Conservation (phyloP, 2,113 vertebrate genomes). For the Hyperopisus bebe region DNA sequence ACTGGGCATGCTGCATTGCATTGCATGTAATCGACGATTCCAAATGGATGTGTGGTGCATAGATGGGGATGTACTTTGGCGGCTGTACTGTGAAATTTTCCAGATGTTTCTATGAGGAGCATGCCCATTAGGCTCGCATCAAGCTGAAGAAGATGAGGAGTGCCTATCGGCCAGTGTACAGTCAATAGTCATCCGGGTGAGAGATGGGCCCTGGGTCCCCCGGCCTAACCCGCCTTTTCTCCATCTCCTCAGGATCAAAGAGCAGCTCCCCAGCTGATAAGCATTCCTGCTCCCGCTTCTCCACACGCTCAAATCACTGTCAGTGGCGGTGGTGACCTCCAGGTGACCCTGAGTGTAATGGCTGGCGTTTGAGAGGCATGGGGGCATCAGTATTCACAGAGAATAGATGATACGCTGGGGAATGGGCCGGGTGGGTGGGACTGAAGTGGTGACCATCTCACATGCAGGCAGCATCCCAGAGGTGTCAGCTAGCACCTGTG, state of each 20-base stretch:
- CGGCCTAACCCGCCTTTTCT: conserved; percentile 15
- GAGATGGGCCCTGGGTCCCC: conserved; percentile 33
- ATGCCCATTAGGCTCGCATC: background rate
- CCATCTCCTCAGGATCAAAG: conserved; percentile 18
- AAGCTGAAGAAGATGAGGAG: conserved; percentile 9
- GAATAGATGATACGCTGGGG: background rate
- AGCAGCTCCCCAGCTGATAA: background rate
- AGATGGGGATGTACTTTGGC: conserved; percentile 17
- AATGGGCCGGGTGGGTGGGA: background rate
- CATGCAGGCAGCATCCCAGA: background rate
- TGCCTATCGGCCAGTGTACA: conserved; percentile 25
- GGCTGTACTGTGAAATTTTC: conserved; percentile 32
- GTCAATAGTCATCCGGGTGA: conserved; percentile 28
- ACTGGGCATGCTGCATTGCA: conserved; percentile 16
- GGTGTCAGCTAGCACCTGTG: background rate
- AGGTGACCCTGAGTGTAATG: background rate
- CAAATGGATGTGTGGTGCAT: conserved; percentile 8
- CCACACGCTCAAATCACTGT: background rate
- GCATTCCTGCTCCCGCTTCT: background rate
- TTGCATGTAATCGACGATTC: background rate
- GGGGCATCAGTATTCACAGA: background rate
- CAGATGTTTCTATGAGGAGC: background rate
- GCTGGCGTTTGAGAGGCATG: background rate
- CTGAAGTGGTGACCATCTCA: background rate
- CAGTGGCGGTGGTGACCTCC: background rate